A percentile compares a stretch with the other conserved stretches of the same genome.
These are phyloP conservation scores for Chloropsis cyanopogon DNA, from an alignment of 2,113 vertebrate species.

Conservation along the genomic window DNA sequence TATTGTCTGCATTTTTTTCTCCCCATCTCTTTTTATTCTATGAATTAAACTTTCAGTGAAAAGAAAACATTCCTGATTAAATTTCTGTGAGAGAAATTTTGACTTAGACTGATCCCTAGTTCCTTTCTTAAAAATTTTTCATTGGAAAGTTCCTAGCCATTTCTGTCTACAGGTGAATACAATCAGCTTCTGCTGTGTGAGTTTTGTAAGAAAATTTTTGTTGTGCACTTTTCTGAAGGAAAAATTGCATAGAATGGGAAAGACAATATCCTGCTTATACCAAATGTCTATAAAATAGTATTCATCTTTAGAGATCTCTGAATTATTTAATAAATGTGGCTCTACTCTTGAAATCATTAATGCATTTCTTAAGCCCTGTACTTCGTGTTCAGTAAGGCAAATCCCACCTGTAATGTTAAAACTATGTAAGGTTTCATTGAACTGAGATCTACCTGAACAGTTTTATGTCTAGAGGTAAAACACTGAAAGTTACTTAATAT, in stretches of 20 bases:
- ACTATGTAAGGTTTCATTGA: neutral
- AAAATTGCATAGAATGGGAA: neutral
- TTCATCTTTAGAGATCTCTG: neutral
- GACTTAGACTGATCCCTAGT: neutral
- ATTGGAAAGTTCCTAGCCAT: neutral
- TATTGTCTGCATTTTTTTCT: neutral
- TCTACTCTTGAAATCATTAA: neutral
- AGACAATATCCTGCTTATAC: neutral
- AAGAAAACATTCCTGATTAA: neutral
- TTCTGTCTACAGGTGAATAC: neutral
- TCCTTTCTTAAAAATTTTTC: neutral
- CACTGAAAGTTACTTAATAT: neutral
- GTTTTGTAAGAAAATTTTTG: neutral
- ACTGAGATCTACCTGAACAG: neutral
- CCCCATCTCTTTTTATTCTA: neutral
- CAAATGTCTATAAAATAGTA: neutral
- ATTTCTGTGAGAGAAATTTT: neutral
- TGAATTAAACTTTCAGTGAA: neutral
- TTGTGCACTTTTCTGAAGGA: neutral
- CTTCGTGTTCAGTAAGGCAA: neutral
- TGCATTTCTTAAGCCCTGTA: neutral
- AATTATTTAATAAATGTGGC: neutral
- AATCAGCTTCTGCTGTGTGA: neutral
- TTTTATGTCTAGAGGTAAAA: neutral
- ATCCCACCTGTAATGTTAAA: neutral